Conservation (phyloP, 2,113 vertebrate genomes). For the Pelmatolapia mariae region DNA sequence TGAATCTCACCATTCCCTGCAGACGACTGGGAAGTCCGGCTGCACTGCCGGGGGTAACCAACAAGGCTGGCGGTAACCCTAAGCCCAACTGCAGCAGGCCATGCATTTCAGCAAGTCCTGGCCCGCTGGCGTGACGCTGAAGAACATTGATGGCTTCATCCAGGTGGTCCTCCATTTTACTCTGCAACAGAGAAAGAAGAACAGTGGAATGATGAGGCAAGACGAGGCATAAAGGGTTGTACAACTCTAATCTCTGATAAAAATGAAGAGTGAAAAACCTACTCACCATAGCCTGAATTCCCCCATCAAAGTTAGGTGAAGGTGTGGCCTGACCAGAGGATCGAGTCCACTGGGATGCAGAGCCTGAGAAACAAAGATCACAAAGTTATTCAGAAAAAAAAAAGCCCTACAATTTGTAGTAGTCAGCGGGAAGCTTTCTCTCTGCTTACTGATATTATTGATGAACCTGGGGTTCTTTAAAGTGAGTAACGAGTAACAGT, state of each 20-base stretch:
- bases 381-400: background rate
- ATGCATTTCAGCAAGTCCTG: constrained; percentile 80
- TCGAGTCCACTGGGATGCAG: constrained; percentile 89
- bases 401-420: background rate
- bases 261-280: background rate
- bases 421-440: background rate
- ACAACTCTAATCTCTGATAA: background rate
- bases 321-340: constrained; percentile 84
- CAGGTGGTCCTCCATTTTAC: constrained; percentile 92
- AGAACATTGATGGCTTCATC: constrained; percentile 95
- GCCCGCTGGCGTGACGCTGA: constrained; percentile 84
- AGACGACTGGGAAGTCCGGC: constrained; percentile 77
- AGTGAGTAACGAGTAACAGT: background rate
- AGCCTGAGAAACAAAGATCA: constrained; percentile 44
- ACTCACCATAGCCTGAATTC: constrained; percentile 83
- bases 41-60: background rate
- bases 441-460: background rate
- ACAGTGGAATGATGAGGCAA: background rate
- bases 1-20: constrained; percentile 73
- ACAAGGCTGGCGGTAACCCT: constrained; percentile 77
- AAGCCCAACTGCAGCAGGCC: constrained; percentile 70
- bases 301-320: constrained; percentile 87
- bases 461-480: background rate
- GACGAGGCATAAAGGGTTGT: background rate
- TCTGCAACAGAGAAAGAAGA: constrained; percentile 62